A percentile compares a stretch with the other conserved stretches of the same genome.
Evolutionary conservation across 2,113 vertebrate species (phyloP).

Genomic region (Meleagris gallopavo): DNA sequence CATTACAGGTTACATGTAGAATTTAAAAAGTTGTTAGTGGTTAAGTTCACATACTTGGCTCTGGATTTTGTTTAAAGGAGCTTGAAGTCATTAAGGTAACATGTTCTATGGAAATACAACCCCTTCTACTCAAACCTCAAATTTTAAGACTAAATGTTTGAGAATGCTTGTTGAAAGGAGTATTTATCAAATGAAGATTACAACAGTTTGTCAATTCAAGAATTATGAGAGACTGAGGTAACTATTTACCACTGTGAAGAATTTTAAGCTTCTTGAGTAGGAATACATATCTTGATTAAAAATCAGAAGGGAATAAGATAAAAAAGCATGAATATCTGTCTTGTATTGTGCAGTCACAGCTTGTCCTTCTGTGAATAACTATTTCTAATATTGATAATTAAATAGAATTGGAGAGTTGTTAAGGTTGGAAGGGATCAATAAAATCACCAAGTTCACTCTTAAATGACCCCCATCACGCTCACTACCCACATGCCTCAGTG

Average conservation of each 20-base stretch:
- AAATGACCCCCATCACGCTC: too few species aligned
- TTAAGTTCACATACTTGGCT: neutral
- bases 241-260: neutral
- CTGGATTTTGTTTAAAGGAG: neutral
- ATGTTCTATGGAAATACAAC: neutral
- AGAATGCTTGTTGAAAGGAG: neutral
- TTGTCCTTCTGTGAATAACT: neutral
- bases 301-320: neutral
- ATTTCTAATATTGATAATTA: neutral
- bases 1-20: neutral
- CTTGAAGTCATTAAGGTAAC: neutral
- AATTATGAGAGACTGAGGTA: neutral
- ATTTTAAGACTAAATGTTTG: neutral
- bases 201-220: neutral
- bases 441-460: too few species aligned
- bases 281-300: neutral
- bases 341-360: rapidly evolving
- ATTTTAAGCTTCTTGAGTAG: neutral
- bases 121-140: neutral
- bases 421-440: too few species aligned
- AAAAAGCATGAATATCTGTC: rapidly evolving
- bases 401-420: too few species aligned
- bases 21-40: neutral
- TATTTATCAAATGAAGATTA: neutral
- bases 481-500: too few species aligned